Conservation (phyloP, 2,888 invertebrate species). For the Lissocephala sabroskyi region DNA sequence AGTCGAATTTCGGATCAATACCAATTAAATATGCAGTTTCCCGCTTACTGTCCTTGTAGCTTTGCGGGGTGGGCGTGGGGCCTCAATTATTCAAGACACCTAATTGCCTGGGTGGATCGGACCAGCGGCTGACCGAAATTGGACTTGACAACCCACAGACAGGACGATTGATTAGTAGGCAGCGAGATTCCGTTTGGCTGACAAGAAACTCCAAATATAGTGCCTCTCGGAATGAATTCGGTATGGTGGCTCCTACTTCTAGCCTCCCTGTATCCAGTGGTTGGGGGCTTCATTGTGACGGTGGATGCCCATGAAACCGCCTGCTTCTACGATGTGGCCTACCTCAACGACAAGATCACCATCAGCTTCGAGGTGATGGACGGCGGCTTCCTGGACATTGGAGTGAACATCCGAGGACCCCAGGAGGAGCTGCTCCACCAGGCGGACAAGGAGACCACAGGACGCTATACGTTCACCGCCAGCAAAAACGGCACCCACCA, state of each 20-base stretch:
- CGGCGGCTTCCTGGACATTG: conserved; percentile 46
- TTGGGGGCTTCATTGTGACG: conserved; percentile 34
- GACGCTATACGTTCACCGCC: conserved; percentile 43
- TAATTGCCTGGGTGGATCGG: too few relatives aligned
- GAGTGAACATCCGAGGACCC: conserved; percentile 29
- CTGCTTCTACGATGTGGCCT: conserved; percentile 42
- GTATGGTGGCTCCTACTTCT: neutral
- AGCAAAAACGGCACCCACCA: conserved; percentile 17
- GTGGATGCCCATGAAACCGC: conserved; percentile 42
- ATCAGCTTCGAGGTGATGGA: conserved; percentile 50
- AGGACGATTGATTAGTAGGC: neutral
- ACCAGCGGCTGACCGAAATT: too few relatives aligned
- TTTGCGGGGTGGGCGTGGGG: too few relatives aligned
- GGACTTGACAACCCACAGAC: neutral
- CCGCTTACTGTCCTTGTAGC: too few relatives aligned
- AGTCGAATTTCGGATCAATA: too few relatives aligned
- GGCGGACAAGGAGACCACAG: conserved; percentile 27
- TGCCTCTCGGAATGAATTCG: conserved; percentile 14
- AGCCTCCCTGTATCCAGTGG: neutral
- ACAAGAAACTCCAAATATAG: conserved; percentile 7
- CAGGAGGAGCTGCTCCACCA: conserved; percentile 12
- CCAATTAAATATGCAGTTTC: too few relatives aligned
- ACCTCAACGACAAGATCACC: conserved; percentile 28
- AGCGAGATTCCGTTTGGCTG: neutral
- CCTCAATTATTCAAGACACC: too few relatives aligned